A percentile compares a stretch with the other conserved stretches of the same genome.
Conservation (phyloP, 2,113 vertebrate species). For the Trachemys scripta region DNA sequence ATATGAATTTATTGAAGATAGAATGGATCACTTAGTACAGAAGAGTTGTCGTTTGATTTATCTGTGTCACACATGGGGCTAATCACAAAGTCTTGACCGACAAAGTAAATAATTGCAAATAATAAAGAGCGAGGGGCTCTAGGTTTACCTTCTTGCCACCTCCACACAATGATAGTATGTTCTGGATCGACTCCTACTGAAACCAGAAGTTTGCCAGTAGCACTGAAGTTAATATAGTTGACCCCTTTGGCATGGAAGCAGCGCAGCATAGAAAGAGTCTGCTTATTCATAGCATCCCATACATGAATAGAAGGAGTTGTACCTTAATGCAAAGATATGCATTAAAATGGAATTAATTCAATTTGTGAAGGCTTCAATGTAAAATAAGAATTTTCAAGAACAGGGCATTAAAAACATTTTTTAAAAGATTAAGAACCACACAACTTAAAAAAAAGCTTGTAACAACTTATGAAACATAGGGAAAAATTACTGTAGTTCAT, state of each 20-base stretch:
- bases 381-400: neutral
- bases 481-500: neutral
- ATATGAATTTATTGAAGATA: neutral
- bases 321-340: conserved; percentile 75
- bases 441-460: conserved; percentile 1
- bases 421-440: conserved; percentile 1
- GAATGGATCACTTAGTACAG: neutral
- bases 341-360: neutral
- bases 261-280: conserved; percentile 95
- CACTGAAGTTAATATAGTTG: conserved; percentile 94
- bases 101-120: neutral
- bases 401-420: conserved; percentile 20
- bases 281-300: conserved; percentile 97
- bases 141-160: conserved; percentile 95
- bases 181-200: conserved; percentile 95
- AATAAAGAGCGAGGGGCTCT: accelerated
- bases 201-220: conserved; percentile 95
- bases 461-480: conserved; percentile 7
- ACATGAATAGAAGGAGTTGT: conserved; percentile 93
- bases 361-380: neutral
- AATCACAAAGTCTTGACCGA: neutral
- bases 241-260: conserved; percentile 94
- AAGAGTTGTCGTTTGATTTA: neutral
- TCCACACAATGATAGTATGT: conserved; percentile 95
- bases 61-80: neutral